These are phyloP conservation scores for Lepus europaeus DNA, from an alignment of 2,113 vertebrate genomes.

Conservation along the genomic window DNA sequence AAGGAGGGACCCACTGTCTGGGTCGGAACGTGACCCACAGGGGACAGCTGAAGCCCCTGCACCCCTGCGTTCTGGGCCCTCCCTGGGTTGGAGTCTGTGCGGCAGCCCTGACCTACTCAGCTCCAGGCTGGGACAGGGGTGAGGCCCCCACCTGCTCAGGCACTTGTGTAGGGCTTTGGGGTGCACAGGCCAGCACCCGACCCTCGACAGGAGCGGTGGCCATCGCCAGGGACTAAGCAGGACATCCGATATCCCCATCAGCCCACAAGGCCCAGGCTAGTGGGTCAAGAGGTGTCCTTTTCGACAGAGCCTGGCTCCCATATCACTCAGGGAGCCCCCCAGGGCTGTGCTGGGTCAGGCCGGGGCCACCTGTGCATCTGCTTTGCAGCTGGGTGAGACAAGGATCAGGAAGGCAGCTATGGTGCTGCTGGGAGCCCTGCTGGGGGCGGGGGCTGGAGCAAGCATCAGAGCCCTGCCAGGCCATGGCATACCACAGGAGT, in stretches of 20 bases:
- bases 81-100: neutral
- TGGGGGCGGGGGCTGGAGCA: no score
- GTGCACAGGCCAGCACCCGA: neutral
- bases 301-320: neutral
- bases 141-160: neutral
- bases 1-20: neutral
- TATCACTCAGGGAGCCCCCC: no score
- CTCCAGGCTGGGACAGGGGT: neutral
- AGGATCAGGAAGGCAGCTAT: neutral
- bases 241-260: neutral
- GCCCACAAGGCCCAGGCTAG: neutral
- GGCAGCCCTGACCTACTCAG: neutral
- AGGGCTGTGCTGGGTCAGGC: neutral
- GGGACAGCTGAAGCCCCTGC: neutral
- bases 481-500: accelerated
- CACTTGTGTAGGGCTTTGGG: neutral
- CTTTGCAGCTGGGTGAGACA: neutral
- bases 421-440: neutral
- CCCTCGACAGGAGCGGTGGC: no score
- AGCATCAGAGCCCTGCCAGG: no score
- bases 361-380: neutral
- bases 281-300: neutral
- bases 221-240: no score
- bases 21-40: neutral
- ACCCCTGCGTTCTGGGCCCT: neutral